Evolutionary conservation across 2,888 invertebrate species (phyloP).

Genomic region (Dione juno): DNA sequence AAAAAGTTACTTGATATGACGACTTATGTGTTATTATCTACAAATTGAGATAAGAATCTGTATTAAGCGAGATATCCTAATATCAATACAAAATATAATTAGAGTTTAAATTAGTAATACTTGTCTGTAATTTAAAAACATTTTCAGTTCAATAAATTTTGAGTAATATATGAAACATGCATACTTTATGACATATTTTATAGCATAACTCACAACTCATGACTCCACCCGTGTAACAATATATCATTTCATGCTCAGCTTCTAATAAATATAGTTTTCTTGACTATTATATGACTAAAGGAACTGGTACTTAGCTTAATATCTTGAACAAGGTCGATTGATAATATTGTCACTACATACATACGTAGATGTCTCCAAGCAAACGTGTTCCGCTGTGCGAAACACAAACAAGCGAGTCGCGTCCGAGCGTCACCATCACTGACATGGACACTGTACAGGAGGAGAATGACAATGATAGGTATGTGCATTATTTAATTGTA

Average conservation of each 20-base stretch:
- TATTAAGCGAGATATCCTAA: slow-evolving; percentile 23
- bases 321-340: slow-evolving; percentile 37
- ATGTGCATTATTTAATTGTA: slow-evolving; percentile 34
- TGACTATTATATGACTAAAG: background rate
- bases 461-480: slow-evolving; percentile 80
- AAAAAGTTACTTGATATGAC: slow-evolving; percentile 52
- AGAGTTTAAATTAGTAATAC: background rate
- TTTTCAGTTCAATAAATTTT: background rate
- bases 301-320: slow-evolving; percentile 11
- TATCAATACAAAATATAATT: background rate
- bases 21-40: slow-evolving; percentile 52
- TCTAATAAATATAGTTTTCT: background rate
- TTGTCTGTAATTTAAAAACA: background rate
- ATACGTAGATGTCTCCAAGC: slow-evolving; percentile 69
- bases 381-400: slow-evolving; percentile 67
- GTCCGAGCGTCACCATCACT: slow-evolving; percentile 71
- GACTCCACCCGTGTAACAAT: background rate
- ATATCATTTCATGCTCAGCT: background rate
- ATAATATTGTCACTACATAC: slow-evolving; percentile 34
- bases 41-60: slow-evolving; percentile 6
- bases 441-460: slow-evolving; percentile 81
- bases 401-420: slow-evolving; percentile 57
- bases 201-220: background rate
- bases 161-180: background rate
- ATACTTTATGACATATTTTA: background rate